Evolutionary conservation across 2,888 invertebrate species (phyloP).

Genomic region (Lumbricus terrestris): DNA sequence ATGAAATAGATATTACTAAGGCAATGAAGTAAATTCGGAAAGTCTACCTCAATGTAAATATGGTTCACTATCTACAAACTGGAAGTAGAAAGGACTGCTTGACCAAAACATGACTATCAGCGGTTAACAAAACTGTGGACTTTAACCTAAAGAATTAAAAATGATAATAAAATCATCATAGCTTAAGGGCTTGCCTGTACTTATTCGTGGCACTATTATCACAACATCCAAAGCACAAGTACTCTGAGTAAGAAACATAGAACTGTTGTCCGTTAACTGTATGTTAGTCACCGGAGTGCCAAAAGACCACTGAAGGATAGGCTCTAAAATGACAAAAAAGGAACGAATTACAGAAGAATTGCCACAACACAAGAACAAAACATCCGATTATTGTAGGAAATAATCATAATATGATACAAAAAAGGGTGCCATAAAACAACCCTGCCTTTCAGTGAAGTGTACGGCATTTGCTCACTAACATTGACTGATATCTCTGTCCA

Average conservation of each 20-base stretch:
- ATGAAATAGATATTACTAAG: too few species aligned
- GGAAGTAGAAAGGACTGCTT: not conserved
- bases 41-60: too few species aligned
- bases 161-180: not conserved
- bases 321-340: not conserved
- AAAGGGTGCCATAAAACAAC: too few species aligned
- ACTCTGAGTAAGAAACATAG: not conserved
- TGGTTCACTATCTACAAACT: not conserved
- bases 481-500: too few species aligned
- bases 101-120: not conserved
- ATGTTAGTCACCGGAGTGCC: not conserved
- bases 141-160: not conserved
- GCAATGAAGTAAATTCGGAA: too few species aligned
- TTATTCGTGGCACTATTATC: not conserved
- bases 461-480: too few species aligned
- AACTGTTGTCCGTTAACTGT: not conserved
- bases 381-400: too few species aligned
- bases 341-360: not conserved
- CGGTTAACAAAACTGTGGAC: too few species aligned
- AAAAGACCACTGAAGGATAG: slow-evolving; percentile 3
- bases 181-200: not conserved
- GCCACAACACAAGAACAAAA: too few species aligned
- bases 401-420: too few species aligned
- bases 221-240: slow-evolving; percentile 3
- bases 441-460: too few species aligned